Base-by-base conservation (phyloP, 1,140 invertebrate genomes). In the Pogonomyrmex californicus region DNA sequence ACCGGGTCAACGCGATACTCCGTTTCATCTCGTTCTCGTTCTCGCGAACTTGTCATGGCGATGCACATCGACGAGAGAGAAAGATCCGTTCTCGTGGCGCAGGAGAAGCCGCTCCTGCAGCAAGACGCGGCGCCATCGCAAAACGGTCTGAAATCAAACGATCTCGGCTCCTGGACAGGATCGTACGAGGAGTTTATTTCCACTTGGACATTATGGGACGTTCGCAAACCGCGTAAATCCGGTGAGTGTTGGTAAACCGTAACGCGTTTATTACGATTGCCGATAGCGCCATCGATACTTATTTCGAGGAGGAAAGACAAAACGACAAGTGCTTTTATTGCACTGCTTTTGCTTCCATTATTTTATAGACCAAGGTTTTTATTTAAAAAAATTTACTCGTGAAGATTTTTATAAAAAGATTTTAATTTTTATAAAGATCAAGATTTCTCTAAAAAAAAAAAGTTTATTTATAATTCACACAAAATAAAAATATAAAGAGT, bases 221-320 rank as follows among this genome's bases (percentile, higher is more conserved):
- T 70, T 4, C 58, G 44, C 14, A 60, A 36, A 7, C 12, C 60
- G 10, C n/a, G 12, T n/a, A 47, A 49, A 60, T 75, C 49, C 30
- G 87, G 88, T 89, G 82, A 89, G 88, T 88, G 33, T 83, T 30
- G 12, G 44, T 12, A 71, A 81, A 82, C 2, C 44, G 38, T 76
- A 76, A 47, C 14, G 23, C 23, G 33, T 54, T 68, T 66, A 54
- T 1, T 1, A 2, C 2, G 33, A 66, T 66, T 38, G 38, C 44
- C 49, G 1, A 44, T 71, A 33, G 10, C 12, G 10, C 12, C 38
- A 17, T 71, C 38, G 23, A 33, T 23, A n/a, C 2, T n/a, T 36
- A 47, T 65, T 65, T 49, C 17, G 4, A 14, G 1, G 23, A 47
- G 12, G 1, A 7, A 65, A 36, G 17, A 49, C 4, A 7, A 12